phyloP scores from a whole-genome alignment of 2,888 invertebrate species.

The Alloscopus bannaensis region DNA sequence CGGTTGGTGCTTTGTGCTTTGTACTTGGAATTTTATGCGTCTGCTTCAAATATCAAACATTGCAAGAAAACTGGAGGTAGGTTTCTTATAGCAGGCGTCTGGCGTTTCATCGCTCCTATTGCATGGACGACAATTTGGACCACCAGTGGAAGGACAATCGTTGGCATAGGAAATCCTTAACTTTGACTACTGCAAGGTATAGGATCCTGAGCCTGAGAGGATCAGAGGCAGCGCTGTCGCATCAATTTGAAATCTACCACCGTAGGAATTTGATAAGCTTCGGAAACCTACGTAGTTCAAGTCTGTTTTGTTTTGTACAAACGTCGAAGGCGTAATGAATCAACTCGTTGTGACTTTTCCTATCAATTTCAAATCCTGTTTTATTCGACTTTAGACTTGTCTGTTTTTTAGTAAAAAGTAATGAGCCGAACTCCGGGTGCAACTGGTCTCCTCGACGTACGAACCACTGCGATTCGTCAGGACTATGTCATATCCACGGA shows the following conservation, averaged over 20 bases:
- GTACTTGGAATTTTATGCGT: too few species aligned
- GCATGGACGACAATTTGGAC: too few species aligned
- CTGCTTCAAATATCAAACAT: too few species aligned
- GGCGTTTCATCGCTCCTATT: too few species aligned
- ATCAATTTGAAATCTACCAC: too few species aligned
- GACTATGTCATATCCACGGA: constrained; percentile 23
- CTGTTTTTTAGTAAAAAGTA: background rate
- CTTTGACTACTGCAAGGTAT: background rate
- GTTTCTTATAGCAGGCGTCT: too few species aligned
- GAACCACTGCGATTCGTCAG: constrained; percentile 30
- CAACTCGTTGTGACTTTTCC: background rate
- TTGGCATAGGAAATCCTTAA: constrained; percentile 2
- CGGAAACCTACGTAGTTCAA: background rate
- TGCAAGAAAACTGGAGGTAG: too few species aligned
- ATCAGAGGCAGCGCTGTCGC: too few species aligned
- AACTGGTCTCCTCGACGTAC: constrained; percentile 22
- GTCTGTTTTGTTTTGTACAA: too few species aligned
- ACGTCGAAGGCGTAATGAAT: too few species aligned
- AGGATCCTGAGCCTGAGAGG: background rate
- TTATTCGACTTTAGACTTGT: too few species aligned
- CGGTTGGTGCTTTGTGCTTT: too few species aligned
- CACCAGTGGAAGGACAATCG: background rate
- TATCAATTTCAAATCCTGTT: background rate
- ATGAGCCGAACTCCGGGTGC: constrained; percentile 52
- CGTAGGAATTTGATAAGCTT: background rate